Evolutionary conservation across 2,797 vertebrate species (phyloP).

Genomic region (Acanthis flammea): DNA sequence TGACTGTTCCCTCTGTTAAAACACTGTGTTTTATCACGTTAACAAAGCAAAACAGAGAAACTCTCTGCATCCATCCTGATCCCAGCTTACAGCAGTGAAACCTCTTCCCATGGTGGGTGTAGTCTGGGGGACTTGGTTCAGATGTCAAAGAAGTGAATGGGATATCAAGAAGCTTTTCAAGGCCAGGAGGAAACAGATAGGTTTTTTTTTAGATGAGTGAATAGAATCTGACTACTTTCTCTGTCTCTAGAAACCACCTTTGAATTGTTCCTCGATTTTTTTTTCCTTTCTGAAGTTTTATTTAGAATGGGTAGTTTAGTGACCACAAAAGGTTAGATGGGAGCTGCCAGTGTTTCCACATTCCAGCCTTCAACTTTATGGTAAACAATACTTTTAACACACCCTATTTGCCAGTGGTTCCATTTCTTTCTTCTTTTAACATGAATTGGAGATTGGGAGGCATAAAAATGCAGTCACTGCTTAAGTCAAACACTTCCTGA

Average conservation of each 20-base stretch:
- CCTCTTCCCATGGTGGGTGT: fast-evolving
- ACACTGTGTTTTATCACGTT: neutral
- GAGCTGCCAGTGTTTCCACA: neutral
- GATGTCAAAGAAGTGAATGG: neutral
- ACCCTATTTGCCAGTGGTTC: neutral
- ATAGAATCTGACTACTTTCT: neutral
- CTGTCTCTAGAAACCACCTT: neutral
- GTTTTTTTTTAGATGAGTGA: neutral
- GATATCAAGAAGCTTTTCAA: neutral
- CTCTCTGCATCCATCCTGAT: neutral
- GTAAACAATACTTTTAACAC: neutral
- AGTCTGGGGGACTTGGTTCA: neutral
- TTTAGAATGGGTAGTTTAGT: neutral
- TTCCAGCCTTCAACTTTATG: neutral
- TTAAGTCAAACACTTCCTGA: neutral
- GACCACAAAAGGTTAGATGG: neutral
- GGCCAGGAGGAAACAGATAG: neutral
- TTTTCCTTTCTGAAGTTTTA: neutral
- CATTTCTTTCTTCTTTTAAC: neutral
- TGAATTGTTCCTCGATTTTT: neutral
- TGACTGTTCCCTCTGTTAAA: neutral
- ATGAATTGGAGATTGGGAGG: neutral
- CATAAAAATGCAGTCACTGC: neutral
- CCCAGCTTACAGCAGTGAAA: neutral
- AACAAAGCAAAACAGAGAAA: constrained; percentile 8